A percentile compares a stretch with the other conserved stretches of the same genome.
phyloP scores from a whole-genome alignment of 2,888 invertebrate genomes.

The Clanis bilineata region DNA sequence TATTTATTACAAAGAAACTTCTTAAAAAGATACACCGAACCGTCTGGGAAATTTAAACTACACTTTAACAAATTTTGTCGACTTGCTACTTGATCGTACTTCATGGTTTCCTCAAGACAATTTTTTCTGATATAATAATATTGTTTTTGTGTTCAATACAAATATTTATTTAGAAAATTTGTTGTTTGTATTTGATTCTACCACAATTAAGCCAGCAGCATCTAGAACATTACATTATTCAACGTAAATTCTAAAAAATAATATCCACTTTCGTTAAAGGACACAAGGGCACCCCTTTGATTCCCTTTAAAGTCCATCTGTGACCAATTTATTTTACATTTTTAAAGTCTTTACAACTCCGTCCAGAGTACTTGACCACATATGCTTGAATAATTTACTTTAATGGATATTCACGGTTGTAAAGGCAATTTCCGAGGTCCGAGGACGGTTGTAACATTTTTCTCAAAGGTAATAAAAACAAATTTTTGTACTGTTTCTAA shows the following conservation, averaged over 20 bases:
- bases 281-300: neutral
- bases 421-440: neutral
- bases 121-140: no score
- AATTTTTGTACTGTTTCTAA: neutral
- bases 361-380: neutral
- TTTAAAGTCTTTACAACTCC: slow-evolving; percentile 3
- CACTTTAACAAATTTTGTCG: no score
- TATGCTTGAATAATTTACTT: slow-evolving; percentile 11
- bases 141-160: no score
- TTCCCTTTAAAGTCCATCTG: neutral
- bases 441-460: neutral
- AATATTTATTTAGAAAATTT: no score
- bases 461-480: neutral
- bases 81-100: no score
- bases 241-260: slow-evolving; percentile 1
- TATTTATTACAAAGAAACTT: no score
- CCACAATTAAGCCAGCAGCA: no score
- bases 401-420: neutral
- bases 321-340: slow-evolving; percentile 10
- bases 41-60: neutral
- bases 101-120: no score
- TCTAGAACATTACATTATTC: no score
- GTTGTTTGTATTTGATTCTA: no score
- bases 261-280: neutral
- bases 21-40: no score